These are phyloP conservation scores for Euura lappo DNA, from an alignment of 1,140 invertebrate species.

Conservation along the genomic window DNA sequence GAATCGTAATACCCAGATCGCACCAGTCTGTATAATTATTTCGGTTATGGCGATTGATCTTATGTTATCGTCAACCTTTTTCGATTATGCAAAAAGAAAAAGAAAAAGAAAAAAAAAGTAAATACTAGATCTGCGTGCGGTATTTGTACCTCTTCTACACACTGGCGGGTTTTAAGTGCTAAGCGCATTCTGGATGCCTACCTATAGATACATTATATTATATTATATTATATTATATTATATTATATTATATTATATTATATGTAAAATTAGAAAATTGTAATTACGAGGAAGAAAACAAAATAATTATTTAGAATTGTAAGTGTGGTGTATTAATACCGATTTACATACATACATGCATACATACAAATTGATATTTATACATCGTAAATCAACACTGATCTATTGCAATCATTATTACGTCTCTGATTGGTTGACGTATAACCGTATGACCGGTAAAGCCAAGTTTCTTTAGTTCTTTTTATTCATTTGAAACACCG, in stretches of 20 bases:
- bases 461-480: conserved; percentile 9
- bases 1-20: not conserved
- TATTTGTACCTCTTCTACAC: not conserved
- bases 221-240: conserved; percentile 4
- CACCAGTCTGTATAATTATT: conserved; percentile 1
- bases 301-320: not conserved
- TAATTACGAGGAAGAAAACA: not conserved
- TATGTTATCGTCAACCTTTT: too few species aligned
- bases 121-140: not conserved
- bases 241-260: not conserved
- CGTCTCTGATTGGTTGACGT: not conserved
- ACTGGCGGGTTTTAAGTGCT: not conserved
- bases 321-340: conserved; percentile 16
- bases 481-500: not conserved
- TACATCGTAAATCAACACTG: conserved; percentile 17
- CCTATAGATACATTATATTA: not conserved
- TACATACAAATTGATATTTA: conserved; percentile 10
- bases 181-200: not conserved
- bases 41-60: too few species aligned
- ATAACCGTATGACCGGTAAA: not conserved
- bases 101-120: not conserved
- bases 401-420: conserved; percentile 17
- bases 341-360: too few species aligned
- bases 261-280: not conserved
- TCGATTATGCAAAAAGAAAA: too few species aligned